Base-by-base conservation (phyloP, 2,888 invertebrate genomes). In the Hetaerina titia region DNA sequence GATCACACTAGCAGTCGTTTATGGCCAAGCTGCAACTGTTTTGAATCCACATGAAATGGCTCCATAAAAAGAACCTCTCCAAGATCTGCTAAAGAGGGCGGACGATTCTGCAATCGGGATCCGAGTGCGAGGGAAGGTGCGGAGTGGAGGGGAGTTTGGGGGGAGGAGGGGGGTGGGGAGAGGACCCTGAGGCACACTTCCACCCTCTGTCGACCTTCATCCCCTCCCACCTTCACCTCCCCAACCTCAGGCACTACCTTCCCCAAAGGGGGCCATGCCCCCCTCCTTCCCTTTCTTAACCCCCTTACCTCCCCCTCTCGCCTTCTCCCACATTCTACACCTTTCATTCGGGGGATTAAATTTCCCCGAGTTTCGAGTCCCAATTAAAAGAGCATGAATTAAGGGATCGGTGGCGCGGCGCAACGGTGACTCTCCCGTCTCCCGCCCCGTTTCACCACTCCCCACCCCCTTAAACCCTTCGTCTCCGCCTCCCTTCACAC, bases 371-470 rank as follows among this genome's bases (percentile, higher is more conserved):
- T 90, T 90, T 90, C 90, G 90, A 90, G 92, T 69, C 69, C 92
- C 92, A 92, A 92, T 92, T 92, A 92, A 92, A 92, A 92, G 92
- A 92, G 92, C 92, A 92, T 92, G 92, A 92, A 92, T 90, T 90
- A 90, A 90, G 45, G 90, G 90, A 90, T 69, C 92, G 92, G 69
- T 64, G 92, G 56, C 92, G 69, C 92, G 64, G 25, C 15, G 31
- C 56, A 45, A 74, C 56, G 69, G 31, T 92, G 69, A 64, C 92
- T 56, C 45, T 22, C 13, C 1, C 11, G 11, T 57, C 57, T 58
- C 89, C 22, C 89, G 2, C 81, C 81, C 81, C 69, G 45, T 45
- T 45, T 45, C 89, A 9, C 58, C 56, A 2, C 69, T 22, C 64
- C 9, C 64, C 90, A 45, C 64, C 31, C 15, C 64, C 22, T 45